Conservation (phyloP, 2,113 vertebrate species). For the Oreochromis aureus region DNA sequence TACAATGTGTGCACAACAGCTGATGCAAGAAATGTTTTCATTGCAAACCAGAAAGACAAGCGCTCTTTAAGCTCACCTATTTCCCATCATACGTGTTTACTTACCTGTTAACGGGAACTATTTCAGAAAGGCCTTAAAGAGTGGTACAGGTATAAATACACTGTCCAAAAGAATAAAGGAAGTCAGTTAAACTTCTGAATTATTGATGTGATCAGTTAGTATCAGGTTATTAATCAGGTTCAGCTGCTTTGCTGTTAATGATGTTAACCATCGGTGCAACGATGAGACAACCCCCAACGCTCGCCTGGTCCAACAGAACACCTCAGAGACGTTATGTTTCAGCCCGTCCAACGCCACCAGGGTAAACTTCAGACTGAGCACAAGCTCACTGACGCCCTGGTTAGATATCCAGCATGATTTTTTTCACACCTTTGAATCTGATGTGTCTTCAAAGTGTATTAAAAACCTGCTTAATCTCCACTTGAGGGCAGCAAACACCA, state of each 20-base stretch:
- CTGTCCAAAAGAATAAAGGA: fast-evolving
- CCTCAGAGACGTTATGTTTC: not conserved
- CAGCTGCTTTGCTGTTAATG: not conserved
- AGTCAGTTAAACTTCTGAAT: not conserved
- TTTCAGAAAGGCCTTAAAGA: not conserved
- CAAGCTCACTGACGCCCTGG: not conserved
- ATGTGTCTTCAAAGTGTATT: not conserved
- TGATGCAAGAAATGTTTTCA: not conserved
- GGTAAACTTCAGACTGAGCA: not conserved
- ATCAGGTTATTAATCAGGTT: not conserved
- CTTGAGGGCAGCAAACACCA: not conserved
- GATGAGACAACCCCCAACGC: not conserved
- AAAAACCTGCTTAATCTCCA: not conserved
- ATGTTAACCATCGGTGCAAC: not conserved
- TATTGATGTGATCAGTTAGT: not conserved
- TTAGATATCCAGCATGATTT: not conserved
- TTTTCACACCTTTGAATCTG: not conserved
- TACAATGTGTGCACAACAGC: not conserved
- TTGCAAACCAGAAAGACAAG: not conserved
- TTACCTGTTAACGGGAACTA: fast-evolving
- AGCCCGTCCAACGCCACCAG: not conserved
- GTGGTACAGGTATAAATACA: not conserved
- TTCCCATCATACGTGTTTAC: no score
- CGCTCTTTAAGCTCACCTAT: not conserved
- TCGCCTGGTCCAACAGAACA: fast-evolving